Base-by-base conservation (phyloP, 1,140 invertebrate species). In the Rhagoletis zephyria region DNA sequence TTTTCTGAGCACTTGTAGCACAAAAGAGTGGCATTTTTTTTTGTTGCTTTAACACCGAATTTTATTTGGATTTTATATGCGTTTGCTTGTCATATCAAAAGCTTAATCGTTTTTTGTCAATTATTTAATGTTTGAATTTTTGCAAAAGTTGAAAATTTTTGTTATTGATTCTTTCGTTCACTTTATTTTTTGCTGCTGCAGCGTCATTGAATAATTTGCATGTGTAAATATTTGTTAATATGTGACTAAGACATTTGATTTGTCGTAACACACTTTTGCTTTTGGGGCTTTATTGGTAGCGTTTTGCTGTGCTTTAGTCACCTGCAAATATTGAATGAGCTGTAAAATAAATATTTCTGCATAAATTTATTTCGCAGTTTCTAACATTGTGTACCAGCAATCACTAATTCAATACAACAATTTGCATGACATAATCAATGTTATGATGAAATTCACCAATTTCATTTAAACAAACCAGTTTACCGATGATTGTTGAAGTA, bases 181-280 rank as follows among this genome's bases (percentile, higher is more conserved):
- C n/a, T 63, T 63, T 63, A 30, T 67, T 19, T 30, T 30, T 30
- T 30, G 30, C 30, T 30, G 30, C 10, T 56, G 5, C 51, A 56
- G 2, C 51, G 51, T 74, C n/a, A 48, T 48, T 19, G 30, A 77
- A 81, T 19, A 30, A 56, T 81, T 74, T 74, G 70, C 70, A 74
- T 81, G n/a, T 63, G 85, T 86, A 65, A 86, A 63, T 86, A 86
- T 86, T 86, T 64, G 45, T 42, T 45, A 63, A 86, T 16, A 9
- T 86, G 56, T 86, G 85, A 61, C 59, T 63, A 86, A 86, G 48
- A 51, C 51, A 30, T 81, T 81, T 48, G 42, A 48, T 81, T 16
- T 56, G 4, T 1, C 48, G 67, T 74, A 74, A 48, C 67, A 74
- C 48, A 81, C 16, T 2, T 81, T 56, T 9, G 74, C 6, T 74